Evolutionary conservation across 2,797 vertebrate species (phyloP).

Genomic region (Diceros bicornis): DNA sequence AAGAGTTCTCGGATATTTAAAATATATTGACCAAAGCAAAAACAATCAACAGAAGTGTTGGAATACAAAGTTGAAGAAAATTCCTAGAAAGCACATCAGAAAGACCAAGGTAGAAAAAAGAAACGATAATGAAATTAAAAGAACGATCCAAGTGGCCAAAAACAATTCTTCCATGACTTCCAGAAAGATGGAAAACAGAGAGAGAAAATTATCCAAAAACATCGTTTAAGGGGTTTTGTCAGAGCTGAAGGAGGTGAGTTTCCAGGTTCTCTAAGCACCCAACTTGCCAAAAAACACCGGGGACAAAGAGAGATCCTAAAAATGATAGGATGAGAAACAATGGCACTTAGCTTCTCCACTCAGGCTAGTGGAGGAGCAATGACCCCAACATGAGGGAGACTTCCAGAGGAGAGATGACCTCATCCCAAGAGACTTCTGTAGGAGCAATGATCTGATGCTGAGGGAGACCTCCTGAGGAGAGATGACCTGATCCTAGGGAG

Average conservation of each 20-base stretch:
- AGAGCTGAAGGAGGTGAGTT: fast-evolving
- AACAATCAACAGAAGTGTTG: too few species aligned
- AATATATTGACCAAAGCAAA: neutral
- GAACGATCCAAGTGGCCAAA: neutral
- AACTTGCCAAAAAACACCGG: neutral
- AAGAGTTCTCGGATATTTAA: neutral
- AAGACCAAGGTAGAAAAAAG: neutral
- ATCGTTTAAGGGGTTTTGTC: neutral
- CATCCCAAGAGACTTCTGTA: neutral
- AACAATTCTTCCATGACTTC: too few species aligned
- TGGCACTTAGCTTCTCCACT: fast-evolving
- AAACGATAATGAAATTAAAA: neutral
- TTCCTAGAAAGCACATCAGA: neutral
- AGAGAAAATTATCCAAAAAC: neutral
- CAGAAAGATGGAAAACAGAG: too few species aligned
- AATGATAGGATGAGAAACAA: neutral
- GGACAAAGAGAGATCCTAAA: neutral
- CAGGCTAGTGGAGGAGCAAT: too few species aligned
- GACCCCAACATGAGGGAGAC: neutral
- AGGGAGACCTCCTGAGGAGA: neutral
- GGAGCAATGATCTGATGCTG: neutral
- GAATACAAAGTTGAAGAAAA: neutral
- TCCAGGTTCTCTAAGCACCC: neutral
- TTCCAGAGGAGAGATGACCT: neutral
- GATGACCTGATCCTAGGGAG: fast-evolving